Evolutionary conservation across 1,140 invertebrate genomes (phyloP), one percentile per base, ranked within the genome.

Genomic region (Manduca sexta): DNA sequence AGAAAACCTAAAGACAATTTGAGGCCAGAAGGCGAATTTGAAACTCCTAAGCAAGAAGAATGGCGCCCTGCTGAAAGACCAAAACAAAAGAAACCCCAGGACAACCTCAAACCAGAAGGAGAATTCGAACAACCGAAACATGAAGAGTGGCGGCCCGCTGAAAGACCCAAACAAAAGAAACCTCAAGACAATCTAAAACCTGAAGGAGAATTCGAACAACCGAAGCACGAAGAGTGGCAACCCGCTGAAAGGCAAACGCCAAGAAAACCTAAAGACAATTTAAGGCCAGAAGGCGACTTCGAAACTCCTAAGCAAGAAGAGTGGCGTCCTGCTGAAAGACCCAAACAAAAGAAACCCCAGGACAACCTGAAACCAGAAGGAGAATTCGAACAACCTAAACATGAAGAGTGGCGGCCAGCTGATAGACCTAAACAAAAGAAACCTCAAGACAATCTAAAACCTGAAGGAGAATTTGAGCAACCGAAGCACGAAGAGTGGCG

Each of bases 151-250:
- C 4, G 40, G 2, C 40, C 41, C 2, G 41, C 80, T 1, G 89
- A 91, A 57, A 69, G 86, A 49, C 87, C 79, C 0, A 64, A 69
- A 45, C 76, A 71, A 40, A 67, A 60, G 43, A 77, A 64, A 53
- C 90, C 88, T 1, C 69, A 87, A 49, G 91, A 92, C 53, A 91
- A 92, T 73, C 57, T 92, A 1, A 70, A 77, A 33, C 80, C 87
- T 10, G 88, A 90, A 65, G 88, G 89, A 1, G 87, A 89, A 2
- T 89, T 90, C 61, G 75, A 89, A 33, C 72, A 77, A 61, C 81
- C 82, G 0, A 52, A 76, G 59, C 56, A 69, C 21, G 52, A 69
- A n/a, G 21, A 73, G 45, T 74, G 69, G 66, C 34, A 59, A 37
- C 65, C 82, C 43, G 75, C 74, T 48, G 82, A 87, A 51, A 48